Evolutionary conservation across 2,888 invertebrate genomes (phyloP).

Genomic region (Copidosoma aretas): DNA sequence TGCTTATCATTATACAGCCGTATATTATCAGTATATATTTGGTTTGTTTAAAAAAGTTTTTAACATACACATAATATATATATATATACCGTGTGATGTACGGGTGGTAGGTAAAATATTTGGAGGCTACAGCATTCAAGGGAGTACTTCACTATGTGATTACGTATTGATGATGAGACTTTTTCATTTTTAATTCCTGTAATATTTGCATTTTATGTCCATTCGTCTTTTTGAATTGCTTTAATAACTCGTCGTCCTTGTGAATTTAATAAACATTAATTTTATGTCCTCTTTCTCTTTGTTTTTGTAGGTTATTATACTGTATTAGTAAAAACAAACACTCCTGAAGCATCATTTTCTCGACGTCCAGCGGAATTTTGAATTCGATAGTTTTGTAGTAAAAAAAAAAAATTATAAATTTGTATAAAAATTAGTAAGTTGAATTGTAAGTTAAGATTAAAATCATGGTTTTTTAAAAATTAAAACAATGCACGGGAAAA

Average conservation of each 20-base stretch:
- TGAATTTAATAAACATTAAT: conserved; percentile 2
- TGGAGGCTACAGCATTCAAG: conserved; percentile 57
- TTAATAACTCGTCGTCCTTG: conserved; percentile 22
- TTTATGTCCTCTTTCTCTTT: conserved; percentile 24
- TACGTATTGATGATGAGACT: conserved; percentile 12
- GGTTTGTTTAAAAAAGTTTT: conserved; percentile 14
- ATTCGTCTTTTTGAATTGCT: conserved; percentile 21
- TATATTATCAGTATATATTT: conserved; percentile 42
- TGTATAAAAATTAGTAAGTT: no score
- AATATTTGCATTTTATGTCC: conserved; percentile 21
- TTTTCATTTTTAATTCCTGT: conserved; percentile 9
- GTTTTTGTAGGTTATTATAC: conserved; percentile 2
- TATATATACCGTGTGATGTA: conserved; percentile 36
- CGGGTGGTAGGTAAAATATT: conserved; percentile 51
- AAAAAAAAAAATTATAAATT: no score
- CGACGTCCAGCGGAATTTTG: no score
- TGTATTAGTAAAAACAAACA: no score
- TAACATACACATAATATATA: conserved; percentile 1
- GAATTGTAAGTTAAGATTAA: no score
- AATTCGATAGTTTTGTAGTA: no score
- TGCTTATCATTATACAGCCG: conserved; percentile 43
- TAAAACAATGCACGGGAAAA: no score
- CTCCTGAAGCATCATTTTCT: no score
- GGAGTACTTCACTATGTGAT: conserved; percentile 41
- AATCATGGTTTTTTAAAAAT: no score